Conservation (phyloP, 2,113 vertebrate species). For the Ctenomys sociabilis region DNA sequence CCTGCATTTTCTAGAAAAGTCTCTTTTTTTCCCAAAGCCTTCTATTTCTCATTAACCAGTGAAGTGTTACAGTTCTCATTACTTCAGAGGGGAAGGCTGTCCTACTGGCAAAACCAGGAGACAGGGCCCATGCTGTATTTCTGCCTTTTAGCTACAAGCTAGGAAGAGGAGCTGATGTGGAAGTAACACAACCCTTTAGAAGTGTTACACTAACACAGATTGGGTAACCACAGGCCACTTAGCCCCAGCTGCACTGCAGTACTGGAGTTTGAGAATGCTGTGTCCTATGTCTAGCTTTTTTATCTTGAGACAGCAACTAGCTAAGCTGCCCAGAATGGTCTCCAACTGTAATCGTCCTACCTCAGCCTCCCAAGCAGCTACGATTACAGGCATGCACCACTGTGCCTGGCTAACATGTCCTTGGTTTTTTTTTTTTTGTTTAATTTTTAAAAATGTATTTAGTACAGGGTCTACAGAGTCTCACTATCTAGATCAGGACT, state of each 20-base stretch:
- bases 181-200: neutral
- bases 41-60: neutral
- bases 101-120: fast-evolving
- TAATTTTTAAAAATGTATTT: no score
- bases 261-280: neutral
- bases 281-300: neutral
- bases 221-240: neutral
- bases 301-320: neutral
- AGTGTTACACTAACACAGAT: neutral
- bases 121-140: neutral
- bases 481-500: no score
- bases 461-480: no score
- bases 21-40: neutral
- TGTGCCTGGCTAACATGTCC: neutral
- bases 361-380: neutral
- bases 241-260: neutral
- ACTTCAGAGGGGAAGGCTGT: neutral
- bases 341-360: neutral
- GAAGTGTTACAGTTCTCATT: neutral
- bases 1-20: neutral
- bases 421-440: no score
- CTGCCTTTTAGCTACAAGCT: neutral
- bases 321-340: neutral
- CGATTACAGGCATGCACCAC: neutral
- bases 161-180: neutral